A percentile compares a stretch with the other conserved stretches of the same genome.
phyloP scores from a whole-genome alignment of 2,113 vertebrate genomes.

The Gallinago jamesoni region DNA sequence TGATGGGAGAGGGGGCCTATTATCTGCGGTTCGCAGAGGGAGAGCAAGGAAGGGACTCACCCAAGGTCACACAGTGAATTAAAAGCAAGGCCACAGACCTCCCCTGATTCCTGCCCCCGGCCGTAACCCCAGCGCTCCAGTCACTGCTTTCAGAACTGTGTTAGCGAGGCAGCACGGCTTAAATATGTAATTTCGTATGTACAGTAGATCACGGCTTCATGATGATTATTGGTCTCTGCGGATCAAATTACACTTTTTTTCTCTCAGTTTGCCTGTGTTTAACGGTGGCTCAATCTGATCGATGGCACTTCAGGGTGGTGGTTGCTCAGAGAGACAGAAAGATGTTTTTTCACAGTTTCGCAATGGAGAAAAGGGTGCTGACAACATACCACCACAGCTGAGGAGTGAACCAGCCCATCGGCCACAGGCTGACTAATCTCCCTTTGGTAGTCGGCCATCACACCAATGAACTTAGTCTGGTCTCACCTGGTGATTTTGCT shows the following conservation, averaged over 20 bases:
- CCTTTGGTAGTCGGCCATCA: neutral
- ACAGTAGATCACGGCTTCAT: neutral
- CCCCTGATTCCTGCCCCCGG: neutral
- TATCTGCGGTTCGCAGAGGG: neutral
- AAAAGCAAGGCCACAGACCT: conserved; percentile 27
- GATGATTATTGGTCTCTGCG: conserved; percentile 21
- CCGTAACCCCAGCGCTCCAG: neutral
- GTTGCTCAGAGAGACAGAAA: conserved; percentile 12
- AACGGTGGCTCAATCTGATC: neutral
- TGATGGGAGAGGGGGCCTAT: neutral
- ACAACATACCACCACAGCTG: neutral
- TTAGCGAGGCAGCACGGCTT: neutral
- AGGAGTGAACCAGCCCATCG: neutral
- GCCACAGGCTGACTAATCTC: neutral
- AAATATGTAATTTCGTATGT: neutral
- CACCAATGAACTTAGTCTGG: neutral
- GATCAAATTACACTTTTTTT: conserved; percentile 45
- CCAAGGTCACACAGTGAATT: conserved; percentile 38
- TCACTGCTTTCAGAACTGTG: neutral
- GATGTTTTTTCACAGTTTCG: neutral
- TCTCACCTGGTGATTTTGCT: neutral
- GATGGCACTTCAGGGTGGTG: neutral
- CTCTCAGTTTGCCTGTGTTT: conserved; percentile 23
- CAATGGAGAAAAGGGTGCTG: neutral
- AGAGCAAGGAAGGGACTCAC: neutral